These are phyloP conservation scores for Protonemura montana DNA, from an alignment of 2,888 invertebrate species.

Conservation along the genomic window DNA sequence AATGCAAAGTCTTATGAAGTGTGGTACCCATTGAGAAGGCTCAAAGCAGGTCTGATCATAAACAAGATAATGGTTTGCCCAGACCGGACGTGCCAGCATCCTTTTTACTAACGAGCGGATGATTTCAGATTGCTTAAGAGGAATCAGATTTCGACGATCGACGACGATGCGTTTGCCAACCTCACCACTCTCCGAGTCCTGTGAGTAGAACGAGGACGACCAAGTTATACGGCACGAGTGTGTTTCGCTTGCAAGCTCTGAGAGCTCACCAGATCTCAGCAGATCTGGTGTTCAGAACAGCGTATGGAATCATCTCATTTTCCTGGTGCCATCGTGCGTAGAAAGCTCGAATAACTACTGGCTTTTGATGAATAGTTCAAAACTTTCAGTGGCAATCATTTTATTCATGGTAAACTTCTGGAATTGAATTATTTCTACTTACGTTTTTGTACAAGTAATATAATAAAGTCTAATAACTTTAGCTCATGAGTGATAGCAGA, in stretches of 20 bases:
- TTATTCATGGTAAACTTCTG: constrained; percentile 12
- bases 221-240: not conserved
- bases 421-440: not conserved
- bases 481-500: not conserved
- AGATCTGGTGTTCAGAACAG: not conserved
- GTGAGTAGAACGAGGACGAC: constrained; percentile 70
- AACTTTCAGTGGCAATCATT: constrained; percentile 12
- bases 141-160: constrained; percentile 83
- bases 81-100: not conserved
- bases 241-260: not conserved
- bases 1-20: no score
- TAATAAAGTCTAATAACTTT: constrained; percentile 12
- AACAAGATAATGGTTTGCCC: not conserved
- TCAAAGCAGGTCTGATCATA: no score
- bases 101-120: not conserved
- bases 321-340: not conserved
- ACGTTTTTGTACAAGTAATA: not conserved
- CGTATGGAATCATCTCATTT: not conserved
- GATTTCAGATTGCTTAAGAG: constrained; percentile 80
- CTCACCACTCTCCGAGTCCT: constrained; percentile 80
- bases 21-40: no score
- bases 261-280: not conserved
- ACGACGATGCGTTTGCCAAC: constrained; percentile 79
- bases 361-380: not conserved
- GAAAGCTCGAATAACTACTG: not conserved